Evolutionary conservation across 92 coral and sea anemone species (phyloP).

Genomic region (Porites lobata): DNA sequence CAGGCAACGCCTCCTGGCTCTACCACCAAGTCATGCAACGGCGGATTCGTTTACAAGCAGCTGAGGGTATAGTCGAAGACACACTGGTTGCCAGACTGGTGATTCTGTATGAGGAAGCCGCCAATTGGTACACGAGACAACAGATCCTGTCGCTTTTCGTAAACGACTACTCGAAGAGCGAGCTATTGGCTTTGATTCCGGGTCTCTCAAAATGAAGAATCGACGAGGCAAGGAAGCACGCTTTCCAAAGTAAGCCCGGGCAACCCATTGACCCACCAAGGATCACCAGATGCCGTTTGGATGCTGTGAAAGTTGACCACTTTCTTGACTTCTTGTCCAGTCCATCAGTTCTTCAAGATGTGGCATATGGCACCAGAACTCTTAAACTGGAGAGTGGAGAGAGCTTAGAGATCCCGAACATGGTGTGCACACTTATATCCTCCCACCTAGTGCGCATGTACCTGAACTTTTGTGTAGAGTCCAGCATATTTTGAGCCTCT

Average conservation of each 20-base stretch:
- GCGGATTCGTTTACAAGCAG: conserved; percentile 20
- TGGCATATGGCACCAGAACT: conserved; percentile 42
- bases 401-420: conserved; percentile 29
- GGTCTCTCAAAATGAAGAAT: not conserved
- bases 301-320: not conserved
- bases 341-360: conserved; percentile 30
- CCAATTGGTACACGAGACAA: not conserved
- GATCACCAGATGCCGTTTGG: no score
- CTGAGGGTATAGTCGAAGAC: conserved; percentile 24
- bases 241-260: no score
- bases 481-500: conserved; percentile 34
- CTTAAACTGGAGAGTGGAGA: conserved; percentile 23
- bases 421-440: conserved; percentile 54
- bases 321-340: not conserved
- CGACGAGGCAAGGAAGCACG: not conserved
- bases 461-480: conserved; percentile 23
- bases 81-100: conserved; percentile 1
- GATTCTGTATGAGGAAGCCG: no score
- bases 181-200: not conserved
- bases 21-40: conserved; percentile 28
- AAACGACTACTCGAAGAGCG: not conserved
- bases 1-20: conserved; percentile 61
- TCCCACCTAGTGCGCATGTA: conserved; percentile 36
- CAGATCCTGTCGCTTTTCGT: conserved; percentile 1
- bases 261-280: not conserved